Evolutionary conservation across 2,888 invertebrate species (phyloP), one percentile per base, ranked within the genome.

Genomic region (Chironomus riparius): DNA sequence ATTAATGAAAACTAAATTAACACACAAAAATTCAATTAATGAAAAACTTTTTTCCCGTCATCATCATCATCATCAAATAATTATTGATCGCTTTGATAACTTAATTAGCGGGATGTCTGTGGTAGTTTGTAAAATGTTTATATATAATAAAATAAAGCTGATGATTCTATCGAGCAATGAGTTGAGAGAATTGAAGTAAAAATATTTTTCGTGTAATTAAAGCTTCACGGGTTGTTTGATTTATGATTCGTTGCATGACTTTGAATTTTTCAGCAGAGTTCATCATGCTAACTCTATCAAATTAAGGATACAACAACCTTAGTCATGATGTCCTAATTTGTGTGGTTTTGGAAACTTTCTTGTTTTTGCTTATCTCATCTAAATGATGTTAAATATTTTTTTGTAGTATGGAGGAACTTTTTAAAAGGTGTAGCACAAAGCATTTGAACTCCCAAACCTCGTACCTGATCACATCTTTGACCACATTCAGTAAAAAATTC

Each of bases 21-120:
- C 61, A 18, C 72, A 61, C 56, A n/a, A 47, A 18, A 71, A 12
- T 56, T 50, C 15, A 56, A 18, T 18, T 56, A 50, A 15, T 15
- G 15, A 15, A 50, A 50, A 50, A 15, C 15, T 50, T 50, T 50
- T 50, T 50, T 4, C 50, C 15, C 13, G 13, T n/a, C 50, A n/a
- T 50, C 50, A n/a, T 50, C 15, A 50, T 38, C 38, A 38, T 73
- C 22, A 24, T 24, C 15, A 28, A 24, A 15, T 22, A 73, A 73
- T 73, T 73, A 73, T 73, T 38, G 72, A 73, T 73, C 22, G 24
- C 38, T 73, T 73, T 73, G 18, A 62, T 73, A 73, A 73, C 21
- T 73, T 38, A 73, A 73, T 73, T 73, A 73, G 62, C 22, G 72
- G 22, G 24, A 38, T 70, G 47, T 38, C 50, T 28, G 12, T 56